Percentiles rank a stretch among this genome's conserved stretches.
phyloP scores from a whole-genome alignment of 2,797 vertebrate species.

The Poeciliopsis turneri region DNA sequence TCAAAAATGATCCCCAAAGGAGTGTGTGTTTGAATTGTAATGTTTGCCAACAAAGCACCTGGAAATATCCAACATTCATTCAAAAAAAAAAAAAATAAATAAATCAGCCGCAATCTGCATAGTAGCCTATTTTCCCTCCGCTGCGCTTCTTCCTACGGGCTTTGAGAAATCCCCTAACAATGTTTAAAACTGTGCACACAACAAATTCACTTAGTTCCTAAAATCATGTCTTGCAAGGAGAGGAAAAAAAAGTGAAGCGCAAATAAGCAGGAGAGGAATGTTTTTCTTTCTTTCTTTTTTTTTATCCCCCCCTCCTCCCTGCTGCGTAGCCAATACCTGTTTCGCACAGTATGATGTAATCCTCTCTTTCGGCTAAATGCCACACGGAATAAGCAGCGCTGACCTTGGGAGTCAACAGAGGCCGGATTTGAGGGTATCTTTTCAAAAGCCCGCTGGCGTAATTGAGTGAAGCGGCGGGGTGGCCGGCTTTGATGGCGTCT shows the following conservation, averaged over 20 bases:
- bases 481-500: slow-evolving; percentile 69
- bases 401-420: slow-evolving; percentile 62
- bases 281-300: not conserved
- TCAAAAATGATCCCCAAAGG: slow-evolving; percentile 60
- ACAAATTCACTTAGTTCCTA: slow-evolving; percentile 64
- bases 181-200: slow-evolving; percentile 52
- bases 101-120: slow-evolving; percentile 28
- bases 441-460: slow-evolving; percentile 66
- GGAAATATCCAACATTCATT: slow-evolving; percentile 58
- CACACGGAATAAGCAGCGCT: slow-evolving; percentile 63
- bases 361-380: slow-evolving; percentile 62
- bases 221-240: slow-evolving; percentile 47
- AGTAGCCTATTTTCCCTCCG: slow-evolving; percentile 54
- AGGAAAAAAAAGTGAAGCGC: slow-evolving; percentile 28
- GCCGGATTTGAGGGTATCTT: slow-evolving; percentile 62
- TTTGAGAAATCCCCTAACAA: slow-evolving; percentile 59
- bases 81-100: not conserved
- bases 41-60: slow-evolving; percentile 52
- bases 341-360: slow-evolving; percentile 57
- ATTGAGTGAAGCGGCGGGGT: slow-evolving; percentile 68
- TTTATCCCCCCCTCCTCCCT: not conserved
- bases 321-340: slow-evolving; percentile 45
- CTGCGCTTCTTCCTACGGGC: slow-evolving; percentile 48
- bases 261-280: slow-evolving; percentile 47
- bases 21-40: slow-evolving; percentile 45